Percentiles rank a stretch among this genome's conserved stretches.
These are phyloP conservation scores for Geodia barretti DNA, from an alignment of 37 sponge, comb jelly and placozoan species.

Conservation along the genomic window DNA sequence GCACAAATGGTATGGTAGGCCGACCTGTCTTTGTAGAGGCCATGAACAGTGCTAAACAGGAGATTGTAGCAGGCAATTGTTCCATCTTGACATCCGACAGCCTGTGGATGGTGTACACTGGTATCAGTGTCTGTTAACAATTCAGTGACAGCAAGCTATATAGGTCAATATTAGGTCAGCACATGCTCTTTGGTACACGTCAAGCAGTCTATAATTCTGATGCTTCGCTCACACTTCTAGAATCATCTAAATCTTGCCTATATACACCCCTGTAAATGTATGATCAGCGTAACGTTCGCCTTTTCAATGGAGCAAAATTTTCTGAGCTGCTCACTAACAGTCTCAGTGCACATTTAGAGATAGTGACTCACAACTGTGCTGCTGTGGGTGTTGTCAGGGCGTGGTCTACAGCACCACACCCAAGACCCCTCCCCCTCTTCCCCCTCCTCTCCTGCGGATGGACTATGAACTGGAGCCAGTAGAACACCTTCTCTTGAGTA, in stretches of 20 bases:
- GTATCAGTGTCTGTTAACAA: not conserved
- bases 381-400: slow-evolving; percentile 55
- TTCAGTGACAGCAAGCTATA: not conserved
- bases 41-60: slow-evolving; percentile 88
- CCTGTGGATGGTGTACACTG: no score
- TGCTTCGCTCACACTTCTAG: no score
- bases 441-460: no score
- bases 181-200: not conserved
- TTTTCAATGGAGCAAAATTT: no score
- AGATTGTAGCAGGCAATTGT: slow-evolving; percentile 73
- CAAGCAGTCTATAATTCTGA: no score
- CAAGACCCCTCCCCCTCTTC: slow-evolving; percentile 55
- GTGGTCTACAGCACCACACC: slow-evolving; percentile 72
- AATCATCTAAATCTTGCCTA: no score
- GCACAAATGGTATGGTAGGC: not conserved
- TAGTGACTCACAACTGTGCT: slow-evolving; percentile 31
- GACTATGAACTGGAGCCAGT: slow-evolving; percentile 39
- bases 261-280: no score
- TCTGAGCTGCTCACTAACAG: no score
- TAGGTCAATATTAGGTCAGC: no score
- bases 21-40: slow-evolving; percentile 92
- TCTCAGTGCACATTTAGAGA: no score
- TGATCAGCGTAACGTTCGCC: no score
- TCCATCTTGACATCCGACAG: slow-evolving; percentile 86
- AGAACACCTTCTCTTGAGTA: slow-evolving; percentile 61